Conservation (phyloP, 2,888 invertebrate genomes). For the Sepioteuthis lessoniana region DNA sequence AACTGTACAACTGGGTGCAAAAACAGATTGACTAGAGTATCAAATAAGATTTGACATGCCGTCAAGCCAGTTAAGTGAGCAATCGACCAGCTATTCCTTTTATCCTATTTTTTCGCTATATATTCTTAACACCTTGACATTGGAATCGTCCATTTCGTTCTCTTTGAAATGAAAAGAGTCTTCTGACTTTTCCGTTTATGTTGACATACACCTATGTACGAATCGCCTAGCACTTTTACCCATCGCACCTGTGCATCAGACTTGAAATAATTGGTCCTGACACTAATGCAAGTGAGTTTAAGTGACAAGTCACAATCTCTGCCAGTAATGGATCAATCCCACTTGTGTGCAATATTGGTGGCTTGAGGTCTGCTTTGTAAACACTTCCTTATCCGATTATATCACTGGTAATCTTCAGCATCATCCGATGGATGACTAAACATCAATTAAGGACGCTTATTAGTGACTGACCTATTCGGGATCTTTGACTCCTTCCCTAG, state of each 20-base stretch:
- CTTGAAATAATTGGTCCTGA: neutral
- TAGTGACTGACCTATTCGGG: neutral
- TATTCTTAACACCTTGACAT: too few species aligned
- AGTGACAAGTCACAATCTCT: neutral
- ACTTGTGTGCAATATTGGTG: neutral
- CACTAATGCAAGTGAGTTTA: neutral
- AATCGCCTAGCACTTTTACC: neutral
- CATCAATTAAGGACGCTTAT: neutral
- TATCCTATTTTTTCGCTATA: too few species aligned
- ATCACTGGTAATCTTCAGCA: neutral
- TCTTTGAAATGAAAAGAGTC: neutral
- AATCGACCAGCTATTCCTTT: too few species aligned
- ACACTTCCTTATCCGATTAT: neutral
- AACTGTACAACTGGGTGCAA: too few species aligned
- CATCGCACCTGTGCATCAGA: neutral
- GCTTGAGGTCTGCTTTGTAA: neutral
- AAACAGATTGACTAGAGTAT: too few species aligned
- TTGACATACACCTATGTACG: too few species aligned
- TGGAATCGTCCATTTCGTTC: too few species aligned
- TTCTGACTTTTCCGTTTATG: too few species aligned
- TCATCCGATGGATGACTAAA: neutral
- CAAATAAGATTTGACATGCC: too few species aligned
- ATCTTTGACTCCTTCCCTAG: neutral
- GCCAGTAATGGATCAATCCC: neutral
- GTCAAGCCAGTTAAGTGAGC: too few species aligned